Base-by-base conservation (phyloP, 2,888 invertebrate genomes). In the Brachypalpus laphriformis region DNA sequence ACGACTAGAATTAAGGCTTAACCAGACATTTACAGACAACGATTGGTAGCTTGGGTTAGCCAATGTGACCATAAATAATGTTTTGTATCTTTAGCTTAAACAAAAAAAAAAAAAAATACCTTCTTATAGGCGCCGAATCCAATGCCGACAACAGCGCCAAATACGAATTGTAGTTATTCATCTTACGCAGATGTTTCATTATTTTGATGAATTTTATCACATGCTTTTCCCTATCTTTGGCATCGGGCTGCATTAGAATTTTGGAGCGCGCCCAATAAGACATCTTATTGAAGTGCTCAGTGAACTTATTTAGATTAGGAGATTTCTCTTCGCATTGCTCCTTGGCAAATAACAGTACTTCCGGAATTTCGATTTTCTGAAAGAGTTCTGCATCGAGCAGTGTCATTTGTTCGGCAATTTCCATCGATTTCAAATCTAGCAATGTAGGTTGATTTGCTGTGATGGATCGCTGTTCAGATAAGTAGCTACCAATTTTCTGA, bases 221-320 rank as follows among this genome's bases (percentile, higher is more conserved):
- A 91, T 97, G 98, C 90, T 96, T 96, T 92, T 99, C 99, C 34
- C 99, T 94, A 89, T 99, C 99, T 89, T 97, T 97, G n/a, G 97
- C 96, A 89, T 98, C 98, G 88, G 95, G 94, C 91, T 97, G 96
- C 88, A 97, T 96, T 66, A 99, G 93, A 89, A 99, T 98, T 90
- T 97, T 94, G 2, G 99, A 98, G 71, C 99, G 94, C 47, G 98
- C 98, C 99, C 99, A 99, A 90, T 97, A 99, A 77, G 98, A 98
- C 98, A 99, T 98, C 93, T 99, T 99, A 91, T 99, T 99, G 92
- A 99, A 99, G 92, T 99, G 99, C 91, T 99, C 98, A 0, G 99
- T 99, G 91, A 99, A 99, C 87, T 96, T 94, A 34, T 98, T 98
- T 76, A 99, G 94, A 92, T 99, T 99, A 2, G 99, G 99, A 90